phyloP scores from a whole-genome alignment of 2,888 invertebrate species.

The Apotomis betuletana region DNA sequence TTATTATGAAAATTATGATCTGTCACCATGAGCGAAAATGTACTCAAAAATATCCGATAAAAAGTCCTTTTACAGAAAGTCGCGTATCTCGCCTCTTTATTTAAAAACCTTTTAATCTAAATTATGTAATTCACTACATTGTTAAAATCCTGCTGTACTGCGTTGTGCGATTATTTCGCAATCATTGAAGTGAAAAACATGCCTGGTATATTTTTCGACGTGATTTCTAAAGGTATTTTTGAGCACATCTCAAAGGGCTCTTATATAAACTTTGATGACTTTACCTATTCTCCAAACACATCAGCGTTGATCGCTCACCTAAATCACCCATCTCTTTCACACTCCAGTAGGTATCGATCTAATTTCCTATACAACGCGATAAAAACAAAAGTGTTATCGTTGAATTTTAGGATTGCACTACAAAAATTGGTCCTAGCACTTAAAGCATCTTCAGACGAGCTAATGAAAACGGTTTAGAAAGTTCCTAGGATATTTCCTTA shows the following conservation, averaged over 20 bases:
- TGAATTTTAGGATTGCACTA: constrained; percentile 6
- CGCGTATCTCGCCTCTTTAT: too few relatives aligned
- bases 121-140: too few relatives aligned
- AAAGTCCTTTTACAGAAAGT: neutral
- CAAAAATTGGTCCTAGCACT: constrained; percentile 22
- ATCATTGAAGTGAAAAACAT: too few relatives aligned
- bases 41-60: neutral
- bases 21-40: neutral
- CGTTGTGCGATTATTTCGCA: too few relatives aligned
- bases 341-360: neutral
- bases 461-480: neutral
- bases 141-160: too few relatives aligned
- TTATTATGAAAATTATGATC: constrained; percentile 19
- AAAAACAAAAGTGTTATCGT: neutral
- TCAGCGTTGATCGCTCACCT: neutral
- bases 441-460: neutral
- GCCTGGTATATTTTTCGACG: too few relatives aligned
- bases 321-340: neutral
- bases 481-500: too few relatives aligned
- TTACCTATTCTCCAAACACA: neutral
- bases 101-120: too few relatives aligned
- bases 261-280: neutral
- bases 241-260: neutral
- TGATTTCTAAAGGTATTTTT: neutral
- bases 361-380: neutral